Percentiles rank a stretch among this genome's conserved stretches.
Evolutionary conservation across 2,113 vertebrate genomes (phyloP).

Genomic region (Daphoenositta chrysoptera): DNA sequence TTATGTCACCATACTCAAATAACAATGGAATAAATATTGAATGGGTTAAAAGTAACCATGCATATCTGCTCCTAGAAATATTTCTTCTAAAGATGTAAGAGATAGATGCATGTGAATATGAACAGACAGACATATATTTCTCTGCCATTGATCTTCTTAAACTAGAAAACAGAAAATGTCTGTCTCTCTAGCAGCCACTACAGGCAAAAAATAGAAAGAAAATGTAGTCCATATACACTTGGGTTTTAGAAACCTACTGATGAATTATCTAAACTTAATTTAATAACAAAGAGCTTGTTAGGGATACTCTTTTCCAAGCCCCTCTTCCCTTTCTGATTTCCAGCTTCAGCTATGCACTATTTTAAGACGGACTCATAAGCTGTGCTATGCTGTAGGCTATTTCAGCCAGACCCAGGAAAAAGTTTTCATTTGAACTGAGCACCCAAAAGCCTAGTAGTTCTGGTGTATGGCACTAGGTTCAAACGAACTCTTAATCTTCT

Average conservation of each 20-base stretch:
- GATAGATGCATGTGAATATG: not conserved
- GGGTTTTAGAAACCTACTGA: not conserved
- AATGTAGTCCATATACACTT: not conserved
- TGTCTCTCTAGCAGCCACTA: not conserved
- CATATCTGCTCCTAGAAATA: not conserved
- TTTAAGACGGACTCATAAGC: not conserved
- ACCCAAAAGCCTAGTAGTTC: not conserved
- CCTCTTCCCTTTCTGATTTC: not conserved
- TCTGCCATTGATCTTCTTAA: not conserved
- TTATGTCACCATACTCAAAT: conserved; percentile 36
- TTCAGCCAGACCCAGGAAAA: not conserved
- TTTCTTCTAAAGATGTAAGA: not conserved
- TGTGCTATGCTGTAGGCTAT: not conserved
- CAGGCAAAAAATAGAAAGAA: not conserved
- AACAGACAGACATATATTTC: not conserved
- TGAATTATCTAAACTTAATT: not conserved
- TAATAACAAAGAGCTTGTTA: not conserved
- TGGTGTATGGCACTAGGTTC: not conserved
- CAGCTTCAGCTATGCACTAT: not conserved
- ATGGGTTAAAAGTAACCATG: conserved; percentile 54
- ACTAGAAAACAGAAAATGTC: not conserved
- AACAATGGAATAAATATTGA: conserved; percentile 64
- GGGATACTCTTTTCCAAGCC: not conserved
- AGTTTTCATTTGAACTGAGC: not conserved
- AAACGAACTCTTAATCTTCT: not conserved